Evolutionary conservation across 2,888 invertebrate genomes (phyloP), one percentile per base, ranked within the genome.

Genomic region (Carpatolechia fugitivella): DNA sequence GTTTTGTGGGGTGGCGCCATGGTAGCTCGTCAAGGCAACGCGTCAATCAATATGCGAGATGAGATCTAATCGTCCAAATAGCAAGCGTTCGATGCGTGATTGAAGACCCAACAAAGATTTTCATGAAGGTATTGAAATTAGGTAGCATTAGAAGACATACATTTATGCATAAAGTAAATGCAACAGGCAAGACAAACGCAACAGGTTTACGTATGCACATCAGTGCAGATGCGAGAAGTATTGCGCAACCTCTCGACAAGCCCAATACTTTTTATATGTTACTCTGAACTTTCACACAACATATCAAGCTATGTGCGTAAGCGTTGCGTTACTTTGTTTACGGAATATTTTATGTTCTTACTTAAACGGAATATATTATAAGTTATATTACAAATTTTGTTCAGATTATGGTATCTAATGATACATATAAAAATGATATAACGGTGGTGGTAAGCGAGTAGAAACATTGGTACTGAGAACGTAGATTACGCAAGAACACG

Each of bases 41-140:
- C 82, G 82, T 88, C 88, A 89, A 90, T 90, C 89, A 90, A 90
- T 90, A 90, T 85, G 80, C 80, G 79, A 82, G 86, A 89, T 82
- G 82, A 80, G 77, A 74, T 75, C 69, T 80, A 81, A 83, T 82
- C 69, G 72, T 62, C 62, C 54, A 68, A 68, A 58, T 66, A 59
- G 64, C 63, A 64, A 57, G 61, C 59, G 61, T 63, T 58, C 60
- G 56, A 49, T 56, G 60, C 54, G 54, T 63, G 63, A 64, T 63
- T 59, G 60, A 57, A 14, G 4, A n/a, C 5, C 8, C 13, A 14
- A 29, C 13, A 6, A 5, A 6, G 44, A 29, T 44, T 44, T 29
- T 11, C 29, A 18, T 18, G 40, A 11, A 36, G 24, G 16, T 18
- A 38, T 20, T 16, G 13, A 24, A 38, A 38, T 38, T 11, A 38